Evolutionary conservation across 2,888 invertebrate species (phyloP).

Genomic region (Pseudococcus longispinus): DNA sequence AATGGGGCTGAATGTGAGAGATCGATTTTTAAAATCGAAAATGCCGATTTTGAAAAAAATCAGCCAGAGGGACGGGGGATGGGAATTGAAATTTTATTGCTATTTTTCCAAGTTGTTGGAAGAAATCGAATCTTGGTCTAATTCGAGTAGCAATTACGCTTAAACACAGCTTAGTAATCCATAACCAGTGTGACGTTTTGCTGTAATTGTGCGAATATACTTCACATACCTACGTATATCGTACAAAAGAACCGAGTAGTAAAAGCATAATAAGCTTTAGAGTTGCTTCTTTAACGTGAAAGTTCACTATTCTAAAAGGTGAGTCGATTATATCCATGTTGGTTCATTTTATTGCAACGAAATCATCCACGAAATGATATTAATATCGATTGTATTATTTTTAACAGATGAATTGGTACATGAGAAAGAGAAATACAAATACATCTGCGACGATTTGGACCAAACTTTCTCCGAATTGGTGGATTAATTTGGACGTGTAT

Average conservation of each 20-base stretch:
- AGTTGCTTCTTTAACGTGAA: neutral
- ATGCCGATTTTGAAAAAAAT: neutral
- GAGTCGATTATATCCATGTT: neutral
- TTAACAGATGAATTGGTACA: conserved; percentile 69
- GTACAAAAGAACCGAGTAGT: neutral
- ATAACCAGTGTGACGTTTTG: neutral
- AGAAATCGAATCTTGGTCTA: neutral
- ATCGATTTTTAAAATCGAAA: neutral
- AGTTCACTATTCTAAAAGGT: neutral
- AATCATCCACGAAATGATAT: neutral
- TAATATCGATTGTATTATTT: conserved; percentile 56
- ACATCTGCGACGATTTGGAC: conserved; percentile 79
- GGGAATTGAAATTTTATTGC: neutral
- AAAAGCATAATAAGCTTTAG: neutral
- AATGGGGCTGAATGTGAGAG: neutral
- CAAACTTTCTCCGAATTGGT: conserved; percentile 79
- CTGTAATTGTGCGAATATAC: neutral
- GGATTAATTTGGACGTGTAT: conserved; percentile 62
- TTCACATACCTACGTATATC: neutral
- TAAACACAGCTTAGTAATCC: neutral
- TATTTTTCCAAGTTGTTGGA: neutral
- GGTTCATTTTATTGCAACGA: neutral
- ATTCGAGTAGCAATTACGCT: neutral
- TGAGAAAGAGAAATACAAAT: conserved; percentile 80
- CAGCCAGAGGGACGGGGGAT: no score